A percentile compares a stretch with the other conserved stretches of the same genome.
Evolutionary conservation across 2,113 vertebrate genomes (phyloP).

Genomic region (Ammodramus savannarum): DNA sequence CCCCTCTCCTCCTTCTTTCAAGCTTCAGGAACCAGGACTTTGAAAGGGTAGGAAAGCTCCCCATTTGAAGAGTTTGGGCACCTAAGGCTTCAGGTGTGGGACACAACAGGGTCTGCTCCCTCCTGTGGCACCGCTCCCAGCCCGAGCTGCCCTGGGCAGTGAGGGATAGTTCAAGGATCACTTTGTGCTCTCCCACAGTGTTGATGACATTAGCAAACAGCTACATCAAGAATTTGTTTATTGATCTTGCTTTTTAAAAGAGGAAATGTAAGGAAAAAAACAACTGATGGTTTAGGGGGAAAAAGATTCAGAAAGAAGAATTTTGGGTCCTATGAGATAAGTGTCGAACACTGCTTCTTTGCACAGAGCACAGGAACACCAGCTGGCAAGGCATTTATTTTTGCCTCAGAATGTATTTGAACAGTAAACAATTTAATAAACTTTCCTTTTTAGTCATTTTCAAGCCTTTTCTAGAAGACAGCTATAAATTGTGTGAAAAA

Average conservation of each 20-base stretch:
- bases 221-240: slow-evolving; percentile 6
- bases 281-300: neutral
- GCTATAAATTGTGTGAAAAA: slow-evolving; percentile 31
- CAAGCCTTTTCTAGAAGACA: slow-evolving; percentile 36
- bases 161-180: neutral
- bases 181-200: neutral
- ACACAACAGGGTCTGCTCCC: neutral
- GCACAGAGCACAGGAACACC: slow-evolving; percentile 55
- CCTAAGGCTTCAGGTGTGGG: neutral
- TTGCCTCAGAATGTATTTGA: slow-evolving; percentile 60
- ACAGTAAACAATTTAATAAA: slow-evolving; percentile 67
- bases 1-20: neutral
- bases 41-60: neutral
- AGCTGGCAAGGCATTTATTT: slow-evolving; percentile 66
- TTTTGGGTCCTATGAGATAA: slow-evolving; percentile 63
- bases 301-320: slow-evolving; percentile 24
- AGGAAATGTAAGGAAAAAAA: slow-evolving; percentile 5
- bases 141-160: neutral
- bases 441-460: slow-evolving; percentile 39
- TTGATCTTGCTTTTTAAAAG: slow-evolving; percentile 10
- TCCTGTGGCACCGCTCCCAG: neutral
- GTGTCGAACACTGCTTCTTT: slow-evolving; percentile 41
- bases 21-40: neutral
- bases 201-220: neutral
- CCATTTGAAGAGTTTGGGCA: neutral